Evolutionary conservation across 2,797 vertebrate genomes (phyloP), one percentile per base, ranked within the genome.

Genomic region (Ataeniobius toweri): DNA sequence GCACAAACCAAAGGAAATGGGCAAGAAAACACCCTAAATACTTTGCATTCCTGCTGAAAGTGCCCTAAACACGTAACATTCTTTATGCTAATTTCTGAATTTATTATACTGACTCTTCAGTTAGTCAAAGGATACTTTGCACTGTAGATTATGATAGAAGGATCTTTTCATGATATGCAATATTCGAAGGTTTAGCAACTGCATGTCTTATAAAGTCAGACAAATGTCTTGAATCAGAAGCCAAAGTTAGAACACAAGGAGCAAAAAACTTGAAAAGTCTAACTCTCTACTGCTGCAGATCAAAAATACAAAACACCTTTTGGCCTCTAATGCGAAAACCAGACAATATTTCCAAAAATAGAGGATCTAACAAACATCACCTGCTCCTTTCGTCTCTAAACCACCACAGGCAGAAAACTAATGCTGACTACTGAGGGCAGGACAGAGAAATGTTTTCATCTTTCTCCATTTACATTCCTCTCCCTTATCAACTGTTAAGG

Each of bases 391-490:
- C 39, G 75, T 84, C 79, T 73, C 77, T 68, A 69, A 82, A 83
- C 22, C 74, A 85, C 87, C 85, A 78, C 9, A 48, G 85, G 85
- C 53, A 71, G 61, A 67, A 85, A 89, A 83, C 76, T 71, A 76
- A 78, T 74, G 77, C 80, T 75, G 83, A 78, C 77, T 82, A 75
- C 78, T 58, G 69, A 88, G 81, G 80, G 71, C 80, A 85, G 78
- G 86, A 87, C 80, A 85, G 76, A 89, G 58, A 70, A 90, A 70
- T 39, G 26, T 76, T 88, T 85, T 86, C 83, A 83, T 90, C 80
- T 81, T 73, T 75, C 75, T 73, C 14, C 77, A 74, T 79, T 82
- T 86, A 80, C 58, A 69, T 82, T 74, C 56, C 8, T 71, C 80
- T 77, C 67, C 51, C 82, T 83, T 74, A 69, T 78, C 80, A 70